Evolutionary conservation across 2,113 vertebrate genomes (phyloP).

Genomic region (Hemibates koningsi): DNA sequence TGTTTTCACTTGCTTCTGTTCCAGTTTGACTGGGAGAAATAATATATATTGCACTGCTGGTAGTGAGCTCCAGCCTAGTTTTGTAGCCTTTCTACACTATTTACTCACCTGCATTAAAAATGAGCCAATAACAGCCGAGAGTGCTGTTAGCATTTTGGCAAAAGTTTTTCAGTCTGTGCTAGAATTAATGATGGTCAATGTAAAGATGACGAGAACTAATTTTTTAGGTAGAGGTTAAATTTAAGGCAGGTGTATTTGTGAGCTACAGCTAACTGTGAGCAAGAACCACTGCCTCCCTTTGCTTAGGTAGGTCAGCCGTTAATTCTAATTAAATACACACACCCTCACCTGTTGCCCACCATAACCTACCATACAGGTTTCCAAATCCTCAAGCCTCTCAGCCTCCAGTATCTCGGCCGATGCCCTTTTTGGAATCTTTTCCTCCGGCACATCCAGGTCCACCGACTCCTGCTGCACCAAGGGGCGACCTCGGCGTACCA

Average conservation of each 20-base stretch:
- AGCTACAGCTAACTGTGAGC: not conserved
- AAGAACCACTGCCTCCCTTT: not conserved
- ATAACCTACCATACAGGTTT: slow-evolving; percentile 89
- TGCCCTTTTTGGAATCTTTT: slow-evolving; percentile 77
- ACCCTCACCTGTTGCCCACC: not conserved
- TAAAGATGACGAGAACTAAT: not conserved
- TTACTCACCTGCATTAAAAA: not conserved
- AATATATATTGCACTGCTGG: not conserved
- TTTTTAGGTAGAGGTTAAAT: not conserved
- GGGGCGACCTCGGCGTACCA: slow-evolving; percentile 79
- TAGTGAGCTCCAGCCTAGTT: not conserved
- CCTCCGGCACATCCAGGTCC: slow-evolving; percentile 80
- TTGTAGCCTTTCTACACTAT: not conserved
- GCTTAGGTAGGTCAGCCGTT: not conserved
- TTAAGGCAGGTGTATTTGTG: not conserved
- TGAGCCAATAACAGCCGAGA: not conserved
- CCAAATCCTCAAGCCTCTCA: slow-evolving; percentile 88
- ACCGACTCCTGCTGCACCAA: slow-evolving; percentile 80
- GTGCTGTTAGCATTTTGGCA: not conserved
- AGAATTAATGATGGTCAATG: accelerated
- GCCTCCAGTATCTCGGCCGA: slow-evolving; percentile 81
- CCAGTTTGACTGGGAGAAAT: not conserved
- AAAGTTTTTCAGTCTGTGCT: not conserved
- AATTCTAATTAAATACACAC: not conserved
- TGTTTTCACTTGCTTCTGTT: not conserved